Conservation (phyloP, 2,888 invertebrate species). For the Hemicrepidius hirtus region DNA sequence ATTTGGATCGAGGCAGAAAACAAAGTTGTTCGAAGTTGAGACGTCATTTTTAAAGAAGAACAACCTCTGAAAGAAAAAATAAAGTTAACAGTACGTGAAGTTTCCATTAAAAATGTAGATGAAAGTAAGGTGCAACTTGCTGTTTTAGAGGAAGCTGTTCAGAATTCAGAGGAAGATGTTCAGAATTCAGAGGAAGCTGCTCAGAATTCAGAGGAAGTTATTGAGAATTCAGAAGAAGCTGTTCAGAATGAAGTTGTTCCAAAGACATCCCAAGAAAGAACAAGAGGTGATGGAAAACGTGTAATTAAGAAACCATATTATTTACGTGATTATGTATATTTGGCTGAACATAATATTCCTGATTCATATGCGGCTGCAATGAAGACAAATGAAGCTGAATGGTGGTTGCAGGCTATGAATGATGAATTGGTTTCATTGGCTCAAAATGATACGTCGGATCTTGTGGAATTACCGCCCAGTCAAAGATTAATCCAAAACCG, state of each 20-base stretch:
- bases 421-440: neutral
- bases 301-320: neutral
- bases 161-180: too few species aligned
- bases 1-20: constrained; percentile 1
- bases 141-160: too few species aligned
- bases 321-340: neutral
- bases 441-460: neutral
- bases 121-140: neutral
- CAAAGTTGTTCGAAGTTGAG: constrained; percentile 5
- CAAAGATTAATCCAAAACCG: neutral
- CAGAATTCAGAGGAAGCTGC: too few species aligned
- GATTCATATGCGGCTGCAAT: neutral
- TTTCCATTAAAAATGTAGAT: neutral
- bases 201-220: too few species aligned
- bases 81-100: neutral
- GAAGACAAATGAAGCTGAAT: neutral
- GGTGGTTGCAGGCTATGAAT: neutral
- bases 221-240: too few species aligned
- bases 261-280: neutral
- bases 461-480: neutral
- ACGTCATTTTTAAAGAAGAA: constrained; percentile 8
- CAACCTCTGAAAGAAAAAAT: neutral
- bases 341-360: neutral
- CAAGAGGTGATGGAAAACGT: neutral
- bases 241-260: neutral